These are phyloP conservation scores for Smittia sp. DNA, from an alignment of 2,888 invertebrate genomes.

Conservation along the genomic window DNA sequence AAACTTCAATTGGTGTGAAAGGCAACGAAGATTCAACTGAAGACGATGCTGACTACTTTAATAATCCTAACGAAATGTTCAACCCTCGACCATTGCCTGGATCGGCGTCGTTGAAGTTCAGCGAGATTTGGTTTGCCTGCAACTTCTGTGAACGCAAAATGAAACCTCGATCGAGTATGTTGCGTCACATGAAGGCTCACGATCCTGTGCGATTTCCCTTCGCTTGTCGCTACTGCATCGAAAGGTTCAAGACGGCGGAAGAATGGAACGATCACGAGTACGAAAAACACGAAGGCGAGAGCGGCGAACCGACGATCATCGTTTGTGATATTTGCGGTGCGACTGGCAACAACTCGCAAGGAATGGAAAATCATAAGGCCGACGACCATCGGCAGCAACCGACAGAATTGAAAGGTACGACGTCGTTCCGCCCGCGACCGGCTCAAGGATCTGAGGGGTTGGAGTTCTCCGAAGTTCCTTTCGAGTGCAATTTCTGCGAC, in stretches of 20 bases:
- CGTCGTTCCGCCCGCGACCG: constrained; percentile 6
- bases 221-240: neutral
- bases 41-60: too few relatives aligned
- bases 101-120: too few relatives aligned
- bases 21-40: too few relatives aligned
- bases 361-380: neutral
- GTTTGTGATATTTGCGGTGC: neutral
- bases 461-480: neutral
- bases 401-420: neutral
- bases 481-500: constrained; percentile 27
- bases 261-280: neutral
- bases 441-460: neutral
- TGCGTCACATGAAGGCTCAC: neutral
- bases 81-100: too few relatives aligned
- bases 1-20: neutral
- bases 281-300: neutral
- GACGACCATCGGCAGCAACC: neutral
- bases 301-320: neutral
- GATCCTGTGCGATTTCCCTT: neutral
- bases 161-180: neutral
- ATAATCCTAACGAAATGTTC: too few relatives aligned
- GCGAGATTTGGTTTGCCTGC: neutral
- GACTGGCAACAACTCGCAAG: neutral
- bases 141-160: neutral
- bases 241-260: neutral